phyloP scores from a whole-genome alignment of 2,113 vertebrate genomes.

The Suricata suricatta region DNA sequence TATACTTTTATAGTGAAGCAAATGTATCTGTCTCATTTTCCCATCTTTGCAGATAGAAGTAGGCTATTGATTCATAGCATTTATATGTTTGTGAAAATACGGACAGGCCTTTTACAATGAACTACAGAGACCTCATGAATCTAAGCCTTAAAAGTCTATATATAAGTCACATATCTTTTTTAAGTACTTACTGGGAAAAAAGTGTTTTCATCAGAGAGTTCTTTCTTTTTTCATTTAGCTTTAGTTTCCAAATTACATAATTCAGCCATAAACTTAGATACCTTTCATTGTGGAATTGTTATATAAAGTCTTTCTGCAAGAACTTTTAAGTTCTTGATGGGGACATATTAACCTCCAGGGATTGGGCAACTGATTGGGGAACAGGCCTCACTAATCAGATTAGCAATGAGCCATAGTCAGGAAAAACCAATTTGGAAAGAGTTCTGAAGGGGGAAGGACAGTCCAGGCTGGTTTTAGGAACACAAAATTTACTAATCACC shows the following conservation, averaged over 20 bases:
- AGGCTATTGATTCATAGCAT: neutral
- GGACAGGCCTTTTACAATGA: neutral
- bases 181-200: neutral
- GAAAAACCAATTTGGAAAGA: conserved; percentile 33
- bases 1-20: neutral
- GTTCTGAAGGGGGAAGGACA: neutral
- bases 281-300: neutral
- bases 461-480: neutral
- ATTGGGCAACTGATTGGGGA: neutral
- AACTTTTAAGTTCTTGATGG: neutral
- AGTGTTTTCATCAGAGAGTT: neutral
- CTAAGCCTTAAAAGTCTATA: neutral
- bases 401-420: neutral
- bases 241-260: neutral
- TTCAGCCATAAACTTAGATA: neutral
- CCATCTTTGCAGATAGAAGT: neutral
- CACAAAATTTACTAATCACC: conserved; percentile 11
- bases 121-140: neutral
- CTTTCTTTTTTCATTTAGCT: neutral
- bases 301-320: neutral
- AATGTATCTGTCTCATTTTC: neutral
- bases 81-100: neutral
- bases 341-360: neutral
- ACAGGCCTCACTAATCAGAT: neutral
- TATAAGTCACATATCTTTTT: neutral